Percentiles rank a stretch among this genome's conserved stretches.
Conservation (phyloP, 1,140 invertebrate species). For the Stegodyphus mimosarum region DNA sequence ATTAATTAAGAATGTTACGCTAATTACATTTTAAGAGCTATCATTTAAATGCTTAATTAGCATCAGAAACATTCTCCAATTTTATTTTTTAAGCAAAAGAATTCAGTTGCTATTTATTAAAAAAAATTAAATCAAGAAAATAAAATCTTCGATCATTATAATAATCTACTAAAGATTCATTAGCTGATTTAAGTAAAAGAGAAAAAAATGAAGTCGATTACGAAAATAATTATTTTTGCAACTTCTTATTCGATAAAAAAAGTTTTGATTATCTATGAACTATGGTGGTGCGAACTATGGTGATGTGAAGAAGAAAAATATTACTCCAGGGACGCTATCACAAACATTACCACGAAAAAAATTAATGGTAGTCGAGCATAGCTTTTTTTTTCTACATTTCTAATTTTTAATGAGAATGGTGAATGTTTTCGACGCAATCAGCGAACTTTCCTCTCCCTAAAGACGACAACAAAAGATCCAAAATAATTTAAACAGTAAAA, state of each 20-base stretch:
- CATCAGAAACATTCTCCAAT: not conserved
- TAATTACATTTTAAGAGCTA: conserved; percentile 34
- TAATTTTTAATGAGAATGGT: too few relatives aligned
- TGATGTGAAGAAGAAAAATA: too few relatives aligned
- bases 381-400: too few relatives aligned
- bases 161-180: conserved; percentile 11
- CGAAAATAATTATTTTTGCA: conserved; percentile 13
- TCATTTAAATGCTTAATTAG: conserved; percentile 45
- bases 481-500: too few relatives aligned
- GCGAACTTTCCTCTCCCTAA: too few relatives aligned
- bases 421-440: too few relatives aligned
- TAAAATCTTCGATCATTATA: not conserved
- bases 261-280: too few relatives aligned
- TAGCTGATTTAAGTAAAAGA: conserved; percentile 5
- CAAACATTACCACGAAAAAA: too few relatives aligned
- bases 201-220: conserved; percentile 1
- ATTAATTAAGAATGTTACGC: conserved; percentile 24
- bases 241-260: too few relatives aligned
- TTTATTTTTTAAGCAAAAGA: not conserved
- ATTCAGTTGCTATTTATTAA: not conserved
- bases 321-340: too few relatives aligned
- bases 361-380: too few relatives aligned
- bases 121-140: not conserved
- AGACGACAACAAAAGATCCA: not conserved
- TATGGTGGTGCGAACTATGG: too few relatives aligned